Percentiles rank a stretch among this genome's conserved stretches.
These are phyloP conservation scores for Sipha flava DNA, from an alignment of 1,140 invertebrate genomes.

Conservation along the genomic window DNA sequence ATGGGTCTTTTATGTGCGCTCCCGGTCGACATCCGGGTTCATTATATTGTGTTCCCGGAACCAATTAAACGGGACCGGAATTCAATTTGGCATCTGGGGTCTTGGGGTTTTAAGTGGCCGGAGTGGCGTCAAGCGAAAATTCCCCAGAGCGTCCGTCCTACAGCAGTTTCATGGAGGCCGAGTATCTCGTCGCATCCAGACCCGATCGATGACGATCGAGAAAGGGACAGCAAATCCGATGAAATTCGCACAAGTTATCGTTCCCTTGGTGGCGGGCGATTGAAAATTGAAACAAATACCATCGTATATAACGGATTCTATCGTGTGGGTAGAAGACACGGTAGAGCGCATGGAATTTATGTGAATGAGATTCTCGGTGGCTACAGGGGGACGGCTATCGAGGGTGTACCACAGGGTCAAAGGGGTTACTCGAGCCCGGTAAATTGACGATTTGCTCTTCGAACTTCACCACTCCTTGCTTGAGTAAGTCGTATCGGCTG, in stretches of 20 bases:
- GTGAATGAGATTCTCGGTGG: neutral
- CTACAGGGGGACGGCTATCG: too few species aligned
- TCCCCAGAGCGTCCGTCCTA: neutral
- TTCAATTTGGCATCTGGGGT: constrained; percentile 4
- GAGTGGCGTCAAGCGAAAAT: neutral
- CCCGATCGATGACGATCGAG: neutral
- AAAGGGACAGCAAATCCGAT: neutral
- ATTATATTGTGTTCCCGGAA: neutral
- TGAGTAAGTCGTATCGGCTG: neutral
- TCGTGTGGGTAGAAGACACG: neutral
- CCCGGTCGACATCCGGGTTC: neutral
- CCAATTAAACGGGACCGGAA: constrained; percentile 13
- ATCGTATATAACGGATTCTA: neutral
- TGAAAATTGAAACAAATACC: constrained; percentile 22
- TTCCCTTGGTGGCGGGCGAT: neutral
- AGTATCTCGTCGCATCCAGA: too few species aligned
- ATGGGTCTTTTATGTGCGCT: neutral
- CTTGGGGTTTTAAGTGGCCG: neutral
- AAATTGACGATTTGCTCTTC: constrained; percentile 13
- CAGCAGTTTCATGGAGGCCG: neutral
- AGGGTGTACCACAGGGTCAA: neutral
- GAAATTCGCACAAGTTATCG: constrained; percentile 18
- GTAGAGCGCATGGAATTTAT: neutral
- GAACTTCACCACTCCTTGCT: neutral
- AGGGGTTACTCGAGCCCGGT: neutral